Percentiles rank a stretch among this genome's conserved stretches.
phyloP scores from a whole-genome alignment of 2,113 vertebrate genomes.

The Harpagus bidentatus region DNA sequence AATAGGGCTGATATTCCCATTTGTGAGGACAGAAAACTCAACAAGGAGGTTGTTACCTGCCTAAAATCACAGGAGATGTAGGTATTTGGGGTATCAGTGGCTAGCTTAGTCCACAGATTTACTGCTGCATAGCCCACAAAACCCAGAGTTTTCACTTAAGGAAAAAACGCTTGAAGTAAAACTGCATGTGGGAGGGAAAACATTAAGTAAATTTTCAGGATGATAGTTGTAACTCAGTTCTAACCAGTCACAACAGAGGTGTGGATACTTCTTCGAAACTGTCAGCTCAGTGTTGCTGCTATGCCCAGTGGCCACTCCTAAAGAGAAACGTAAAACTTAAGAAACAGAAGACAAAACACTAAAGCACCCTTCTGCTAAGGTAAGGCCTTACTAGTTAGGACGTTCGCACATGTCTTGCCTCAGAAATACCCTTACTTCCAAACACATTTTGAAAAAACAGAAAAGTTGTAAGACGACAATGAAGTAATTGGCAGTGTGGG shows the following conservation, averaged over 20 bases:
- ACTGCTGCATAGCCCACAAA: background rate
- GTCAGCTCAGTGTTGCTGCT: background rate
- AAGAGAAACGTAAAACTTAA: background rate
- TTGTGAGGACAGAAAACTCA: background rate
- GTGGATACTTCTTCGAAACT: background rate
- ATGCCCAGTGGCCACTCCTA: rapidly evolving
- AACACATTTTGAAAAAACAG: background rate
- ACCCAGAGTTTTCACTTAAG: background rate
- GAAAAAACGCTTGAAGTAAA: background rate
- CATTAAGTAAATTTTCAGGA: background rate
- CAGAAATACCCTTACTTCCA: background rate
- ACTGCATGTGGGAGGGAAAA: background rate
- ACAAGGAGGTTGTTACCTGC: background rate
- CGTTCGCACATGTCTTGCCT: background rate
- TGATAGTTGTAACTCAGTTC: background rate
- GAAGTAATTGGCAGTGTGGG: background rate
- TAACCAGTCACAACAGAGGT: background rate
- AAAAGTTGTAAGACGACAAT: background rate
- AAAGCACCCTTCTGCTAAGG: background rate
- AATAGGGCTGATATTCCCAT: background rate
- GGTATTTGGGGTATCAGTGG: background rate
- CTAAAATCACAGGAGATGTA: background rate
- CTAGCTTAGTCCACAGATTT: background rate
- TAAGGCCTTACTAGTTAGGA: background rate
- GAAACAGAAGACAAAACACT: background rate